phyloP scores from a whole-genome alignment of 2,113 vertebrate species.

The Dipodomys stephensi region DNA sequence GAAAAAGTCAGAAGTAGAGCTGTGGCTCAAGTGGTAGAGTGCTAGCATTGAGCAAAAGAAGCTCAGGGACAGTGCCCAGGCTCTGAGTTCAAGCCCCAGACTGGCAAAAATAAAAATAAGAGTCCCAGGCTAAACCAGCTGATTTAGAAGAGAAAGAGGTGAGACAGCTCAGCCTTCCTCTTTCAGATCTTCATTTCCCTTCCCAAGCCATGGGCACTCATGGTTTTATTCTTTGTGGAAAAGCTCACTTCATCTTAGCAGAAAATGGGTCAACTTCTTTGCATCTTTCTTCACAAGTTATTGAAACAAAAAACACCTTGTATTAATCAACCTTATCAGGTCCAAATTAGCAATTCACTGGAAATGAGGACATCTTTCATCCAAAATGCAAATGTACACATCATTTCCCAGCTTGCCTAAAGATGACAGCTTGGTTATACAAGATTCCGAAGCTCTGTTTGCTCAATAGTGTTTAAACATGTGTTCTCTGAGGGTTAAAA shows the following conservation, averaged over 20 bases:
- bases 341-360: constrained; percentile 46
- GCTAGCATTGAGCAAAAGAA: no score
- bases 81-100: no score
- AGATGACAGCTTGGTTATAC: constrained; percentile 33
- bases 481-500: not conserved
- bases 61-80: no score
- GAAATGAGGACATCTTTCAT: constrained; percentile 28
- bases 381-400: constrained; percentile 58
- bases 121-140: not conserved
- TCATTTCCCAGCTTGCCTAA: constrained; percentile 37
- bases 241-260: not conserved
- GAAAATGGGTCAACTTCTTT: constrained; percentile 28
- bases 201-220: not conserved
- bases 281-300: not conserved
- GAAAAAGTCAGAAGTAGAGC: no score
- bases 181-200: not conserved
- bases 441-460: constrained; percentile 3
- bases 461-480: constrained; percentile 12
- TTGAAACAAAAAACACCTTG: not conserved
- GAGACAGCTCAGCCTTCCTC: not conserved
- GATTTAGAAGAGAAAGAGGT: not conserved
- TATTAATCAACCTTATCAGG: constrained; percentile 41
- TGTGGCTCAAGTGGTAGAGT: no score
- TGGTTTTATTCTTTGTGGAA: constrained; percentile 4
- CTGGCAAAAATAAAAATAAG: no score